Evolutionary conservation across 2,888 invertebrate species (phyloP).

Genomic region (Marasmarcha lunaedactyla): DNA sequence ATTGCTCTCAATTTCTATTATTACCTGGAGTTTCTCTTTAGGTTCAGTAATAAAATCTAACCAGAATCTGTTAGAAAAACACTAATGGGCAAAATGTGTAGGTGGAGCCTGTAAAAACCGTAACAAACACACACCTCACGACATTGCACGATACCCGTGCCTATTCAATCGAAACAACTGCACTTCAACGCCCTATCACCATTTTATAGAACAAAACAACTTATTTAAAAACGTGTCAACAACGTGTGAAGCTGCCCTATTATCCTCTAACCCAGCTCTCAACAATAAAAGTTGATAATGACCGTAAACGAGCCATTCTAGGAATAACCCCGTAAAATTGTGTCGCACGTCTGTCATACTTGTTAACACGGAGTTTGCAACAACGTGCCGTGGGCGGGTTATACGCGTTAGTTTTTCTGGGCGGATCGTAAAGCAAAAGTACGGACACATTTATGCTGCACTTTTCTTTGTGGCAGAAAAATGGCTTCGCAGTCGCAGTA

Average conservation of each 20-base stretch:
- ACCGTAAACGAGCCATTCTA: background rate
- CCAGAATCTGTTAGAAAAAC: too few species aligned
- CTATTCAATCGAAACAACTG: too few species aligned
- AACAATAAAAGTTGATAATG: constrained; percentile 1
- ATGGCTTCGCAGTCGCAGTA: background rate
- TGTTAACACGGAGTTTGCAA: constrained; percentile 17
- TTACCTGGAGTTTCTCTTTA: too few species aligned
- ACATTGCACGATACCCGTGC: too few species aligned
- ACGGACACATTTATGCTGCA: constrained; percentile 1
- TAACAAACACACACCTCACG: too few species aligned
- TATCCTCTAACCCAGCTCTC: background rate
- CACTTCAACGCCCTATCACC: too few species aligned
- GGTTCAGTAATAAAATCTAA: too few species aligned
- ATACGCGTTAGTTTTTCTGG: constrained; percentile 17
- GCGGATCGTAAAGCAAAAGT: constrained; percentile 17
- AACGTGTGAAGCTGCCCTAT: background rate
- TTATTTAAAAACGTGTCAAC: background rate
- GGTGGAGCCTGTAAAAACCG: too few species aligned
- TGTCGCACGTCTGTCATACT: constrained; percentile 13
- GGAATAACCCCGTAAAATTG: constrained; percentile 18
- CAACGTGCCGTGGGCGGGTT: constrained; percentile 12
- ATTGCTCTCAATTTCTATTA: too few species aligned
- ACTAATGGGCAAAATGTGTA: too few species aligned
- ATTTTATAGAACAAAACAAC: too few species aligned
- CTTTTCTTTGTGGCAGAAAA: constrained; percentile 5